Evolutionary conservation across 2,888 invertebrate genomes (phyloP), one percentile per base, ranked within the genome.

Genomic region (Callinectes sapidus): DNA sequence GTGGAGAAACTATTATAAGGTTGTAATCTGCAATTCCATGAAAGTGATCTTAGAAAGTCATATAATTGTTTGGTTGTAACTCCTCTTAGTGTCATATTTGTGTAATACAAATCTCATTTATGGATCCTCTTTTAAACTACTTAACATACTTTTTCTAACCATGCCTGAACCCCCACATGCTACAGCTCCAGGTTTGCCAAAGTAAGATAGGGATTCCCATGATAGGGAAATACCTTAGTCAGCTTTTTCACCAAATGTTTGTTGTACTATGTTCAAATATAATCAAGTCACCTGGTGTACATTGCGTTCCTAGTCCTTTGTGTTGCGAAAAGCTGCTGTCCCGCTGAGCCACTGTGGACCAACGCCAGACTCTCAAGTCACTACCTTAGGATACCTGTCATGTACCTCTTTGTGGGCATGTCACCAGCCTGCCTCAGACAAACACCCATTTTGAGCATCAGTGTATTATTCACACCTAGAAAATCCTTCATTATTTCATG

Each of bases 221-320:
- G 89, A 66, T 87, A 89, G 92, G 90, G 90, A 92, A 90, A 48
- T 90, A 71, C 90, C 88, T 90, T 81, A 81, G 90, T 92, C 92
- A 87, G 92, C 90, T 87, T 89, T 90, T 92, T 92, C 92, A 92
- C 87, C 42, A 87, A 87, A 54, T 91, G 91, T 91, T 91, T 92
- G 90, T 92, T 92, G 87, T 90, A 90, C 87, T 92, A 77, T 90
- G 92, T 90, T 92, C 90, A 87, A 90, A 90, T 92, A 92, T 92
- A 87, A 90, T 71, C 48, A 88, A 90, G 71, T 90, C 77, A 87
- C 90, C 90, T 88, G 90, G 90, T 92, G 90, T 92, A 86, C 71
- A 77, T 92, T 92, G 90, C 88, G 92, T 92, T 92, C 92, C 92
- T 92, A 92, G 92, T 92, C 92, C 92, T 87, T 92, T 92, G 92